Evolutionary conservation across 2,888 invertebrate species (phyloP), one percentile per base, ranked within the genome.

Genomic region (Trichacis sp.): DNA sequence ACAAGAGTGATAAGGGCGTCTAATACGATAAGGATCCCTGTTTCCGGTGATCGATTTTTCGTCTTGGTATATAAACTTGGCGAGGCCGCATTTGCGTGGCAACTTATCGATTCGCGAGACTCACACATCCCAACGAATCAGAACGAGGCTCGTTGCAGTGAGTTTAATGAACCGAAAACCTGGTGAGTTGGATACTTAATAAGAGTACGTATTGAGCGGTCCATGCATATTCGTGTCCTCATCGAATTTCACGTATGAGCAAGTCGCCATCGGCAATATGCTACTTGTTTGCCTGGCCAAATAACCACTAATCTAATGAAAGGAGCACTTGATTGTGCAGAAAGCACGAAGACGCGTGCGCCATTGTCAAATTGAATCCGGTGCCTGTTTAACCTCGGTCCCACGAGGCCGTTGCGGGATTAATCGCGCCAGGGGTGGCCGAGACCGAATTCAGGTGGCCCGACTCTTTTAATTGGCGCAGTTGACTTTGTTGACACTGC

Each of bases 241-340:
- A 43, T 65, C 58, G 47, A 58, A 69, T 63, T 69, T 64, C 38
- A 64, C 67, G 65, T 53, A 17, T 58, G 58, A 60, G 48, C 40
- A 43, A 51, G 54, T 48, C 63, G 74, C 75, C 79, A 74, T 78
- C 75, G 75, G 70, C 83, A 83, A 81, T 83, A 83, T 83, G 83
- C 80, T 83, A 79, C 82, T 79, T 81, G 80, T 82, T 81, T 83
- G 74, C 60, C 70, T 69, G 50, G 65, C 64, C 73, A 75, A 78
- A 78, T 73, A 78, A 76, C 73, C 73, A 61, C 71, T 57, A 40
- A 73, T 68, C 71, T 74, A 74, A 77, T 70, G 74, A 40, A 12
- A 73, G 73, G 69, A 73, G 71, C 76, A 80, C 79, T 80, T 73
- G 78, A 80, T 79, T 77, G 75, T 76, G 74, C 79, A 74, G 40